Base-by-base conservation (phyloP, 2,888 invertebrate genomes). In the Calameuta idolon region DNA sequence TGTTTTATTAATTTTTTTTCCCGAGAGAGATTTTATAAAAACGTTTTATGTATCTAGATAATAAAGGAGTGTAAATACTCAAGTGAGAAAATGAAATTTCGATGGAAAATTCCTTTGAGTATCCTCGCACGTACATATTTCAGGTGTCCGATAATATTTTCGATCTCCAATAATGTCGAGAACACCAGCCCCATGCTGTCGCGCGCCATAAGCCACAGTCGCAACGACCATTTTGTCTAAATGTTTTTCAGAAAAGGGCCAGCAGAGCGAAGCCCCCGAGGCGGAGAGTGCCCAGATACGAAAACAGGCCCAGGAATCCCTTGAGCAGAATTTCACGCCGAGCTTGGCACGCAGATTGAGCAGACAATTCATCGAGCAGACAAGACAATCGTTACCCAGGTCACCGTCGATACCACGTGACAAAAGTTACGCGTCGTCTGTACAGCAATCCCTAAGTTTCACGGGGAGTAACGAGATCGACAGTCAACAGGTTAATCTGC, bases 311-410 rank as follows among this genome's bases (percentile, higher is more conserved):
- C 86, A 85, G 75, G 88, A 88, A 34, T 82, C 85, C 12, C 75
- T 89, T 76, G 89, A 90, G 76, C 87, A 88, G 74, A 89, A 81
- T 79, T 91, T 90, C 79, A 91, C 92, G 55, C 92, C 91, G 34
- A 88, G 90, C 79, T 80, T 92, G 79, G 89, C 91, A 69, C 86
- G 89, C 23, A 84, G 91, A 12, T 81, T 92, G 81, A 90, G 90
- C 79, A 87, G 89, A 15, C 90, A 90, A 73, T 89, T 91, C 80
- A 88, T 89, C 83, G 91, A 91, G 80, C 88, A 89, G 78, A 89
- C 89, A 23, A 83, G 90, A n/a, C 89, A 88, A 73, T 84, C 89
- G 1, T 78, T 89, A 75, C 88, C 89, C 5, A 81, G 89, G 30
- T 90, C 90, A 11, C 88, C 87, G 0, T 90, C 90, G 11, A 81